Conservation (phyloP, 2,888 invertebrate genomes). For the Drosophila falleni region DNA sequence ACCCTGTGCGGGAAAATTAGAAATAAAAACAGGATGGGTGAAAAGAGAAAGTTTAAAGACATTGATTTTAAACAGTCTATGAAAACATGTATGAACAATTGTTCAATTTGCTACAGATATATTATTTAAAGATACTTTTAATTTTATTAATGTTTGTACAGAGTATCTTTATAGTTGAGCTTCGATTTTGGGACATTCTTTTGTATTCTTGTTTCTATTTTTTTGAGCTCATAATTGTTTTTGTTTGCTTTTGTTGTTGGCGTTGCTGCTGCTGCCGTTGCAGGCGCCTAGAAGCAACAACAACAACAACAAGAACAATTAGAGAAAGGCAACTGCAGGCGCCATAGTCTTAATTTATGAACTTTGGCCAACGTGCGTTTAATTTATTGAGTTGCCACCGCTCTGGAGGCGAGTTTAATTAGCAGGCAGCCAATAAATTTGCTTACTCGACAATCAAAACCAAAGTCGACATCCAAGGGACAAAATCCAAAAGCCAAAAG, state of each 20-base stretch:
- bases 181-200: background rate
- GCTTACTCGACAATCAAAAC: conserved; percentile 9
- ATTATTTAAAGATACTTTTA: too few relatives aligned
- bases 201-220: background rate
- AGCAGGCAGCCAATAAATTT: conserved; percentile 44
- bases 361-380: conserved; percentile 45
- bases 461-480: background rate
- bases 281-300: conserved; percentile 27
- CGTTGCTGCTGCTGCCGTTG: background rate
- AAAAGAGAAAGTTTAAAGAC: background rate
- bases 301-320: conserved; percentile 25
- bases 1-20: conserved; percentile 6
- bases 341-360: conserved; percentile 45
- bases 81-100: background rate
- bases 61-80: background rate
- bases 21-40: too few relatives aligned
- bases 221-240: conserved; percentile 43
- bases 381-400: conserved; percentile 49
- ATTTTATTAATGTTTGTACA: background rate
- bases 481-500: conserved; percentile 9
- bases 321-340: conserved; percentile 26
- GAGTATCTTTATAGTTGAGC: conserved; percentile 8
- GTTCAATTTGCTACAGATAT: background rate
- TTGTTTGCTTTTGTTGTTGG: conserved; percentile 20
- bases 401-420: conserved; percentile 36